A percentile compares a stretch with the other conserved stretches of the same genome.
Evolutionary conservation across 2,888 invertebrate genomes (phyloP).

Genomic region (Allygus modestus): DNA sequence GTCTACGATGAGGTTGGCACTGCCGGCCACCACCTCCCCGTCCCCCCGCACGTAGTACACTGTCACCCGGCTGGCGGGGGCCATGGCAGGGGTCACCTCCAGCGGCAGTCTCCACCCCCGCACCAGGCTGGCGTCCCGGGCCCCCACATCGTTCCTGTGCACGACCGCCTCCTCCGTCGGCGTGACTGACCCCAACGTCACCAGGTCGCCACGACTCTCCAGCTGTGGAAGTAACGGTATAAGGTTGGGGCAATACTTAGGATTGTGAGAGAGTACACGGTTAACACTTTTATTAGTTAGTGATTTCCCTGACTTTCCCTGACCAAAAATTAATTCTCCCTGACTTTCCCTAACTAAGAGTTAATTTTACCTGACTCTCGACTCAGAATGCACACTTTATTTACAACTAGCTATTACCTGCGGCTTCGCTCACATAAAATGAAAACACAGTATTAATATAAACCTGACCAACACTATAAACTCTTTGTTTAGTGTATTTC

Average conservation of each 20-base stretch:
- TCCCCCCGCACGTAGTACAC: slow-evolving; percentile 78
- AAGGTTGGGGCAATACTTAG: not conserved
- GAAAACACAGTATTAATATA: too few relatives aligned
- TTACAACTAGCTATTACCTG: too few relatives aligned
- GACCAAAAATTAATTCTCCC: too few relatives aligned
- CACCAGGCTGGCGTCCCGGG: not conserved
- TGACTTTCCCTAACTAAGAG: too few relatives aligned
- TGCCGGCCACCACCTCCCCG: slow-evolving; percentile 79
- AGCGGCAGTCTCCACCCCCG: slow-evolving; percentile 74
- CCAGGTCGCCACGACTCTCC: slow-evolving; percentile 58
- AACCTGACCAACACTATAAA: too few relatives aligned
- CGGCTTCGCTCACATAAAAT: too few relatives aligned
- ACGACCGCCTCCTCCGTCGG: slow-evolving; percentile 43
- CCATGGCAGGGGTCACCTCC: slow-evolving; percentile 77
- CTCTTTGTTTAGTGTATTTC: too few relatives aligned
- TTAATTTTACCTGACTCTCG: too few relatives aligned
- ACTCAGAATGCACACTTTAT: too few relatives aligned
- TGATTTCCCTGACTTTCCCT: too few relatives aligned
- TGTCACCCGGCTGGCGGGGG: slow-evolving; percentile 77
- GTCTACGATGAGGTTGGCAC: slow-evolving; percentile 77
- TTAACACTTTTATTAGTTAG: too few relatives aligned
- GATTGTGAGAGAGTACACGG: not conserved
- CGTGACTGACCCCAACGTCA: slow-evolving; percentile 4
- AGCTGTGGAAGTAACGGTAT: too few relatives aligned
- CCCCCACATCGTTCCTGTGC: slow-evolving; percentile 46